Evolutionary conservation across 2,113 vertebrate genomes (phyloP).

Genomic region (Pelvicachromis taeniatus): DNA sequence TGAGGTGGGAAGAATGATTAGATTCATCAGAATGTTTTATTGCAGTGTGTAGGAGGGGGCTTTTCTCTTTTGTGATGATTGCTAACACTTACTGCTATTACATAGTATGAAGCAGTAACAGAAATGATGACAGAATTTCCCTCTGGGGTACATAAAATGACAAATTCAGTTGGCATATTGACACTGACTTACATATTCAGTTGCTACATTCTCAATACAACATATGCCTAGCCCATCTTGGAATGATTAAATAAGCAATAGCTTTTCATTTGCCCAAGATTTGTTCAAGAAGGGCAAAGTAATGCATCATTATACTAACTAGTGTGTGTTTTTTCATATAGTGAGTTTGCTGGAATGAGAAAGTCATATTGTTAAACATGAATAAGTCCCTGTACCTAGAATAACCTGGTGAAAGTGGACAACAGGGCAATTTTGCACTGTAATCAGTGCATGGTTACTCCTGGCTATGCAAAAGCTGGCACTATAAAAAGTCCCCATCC

Average conservation of each 20-base stretch:
- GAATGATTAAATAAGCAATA: not conserved
- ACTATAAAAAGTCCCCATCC: not conserved
- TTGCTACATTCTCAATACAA: not conserved
- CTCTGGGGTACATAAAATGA: not conserved
- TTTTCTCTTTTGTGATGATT: not conserved
- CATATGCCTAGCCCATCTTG: not conserved
- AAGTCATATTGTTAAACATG: not conserved
- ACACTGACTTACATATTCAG: not conserved
- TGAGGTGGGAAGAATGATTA: not conserved
- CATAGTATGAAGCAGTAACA: not conserved
- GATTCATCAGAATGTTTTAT: not conserved
- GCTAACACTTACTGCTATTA: not conserved
- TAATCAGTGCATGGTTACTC: rapidly evolving
- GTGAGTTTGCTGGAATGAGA: not conserved
- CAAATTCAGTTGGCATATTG: not conserved
- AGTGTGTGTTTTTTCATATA: not conserved
- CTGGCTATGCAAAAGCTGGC: not conserved
- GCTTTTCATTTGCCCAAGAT: not conserved
- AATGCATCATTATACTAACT: not conserved
- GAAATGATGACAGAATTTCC: not conserved
- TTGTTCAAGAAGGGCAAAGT: not conserved
- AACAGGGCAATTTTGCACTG: not conserved
- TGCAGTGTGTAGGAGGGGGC: not conserved
- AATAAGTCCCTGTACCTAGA: not conserved
- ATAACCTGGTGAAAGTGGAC: not conserved